Conservation (phyloP, 2,797 vertebrate species). For the Melanotaenia trifasciata region DNA sequence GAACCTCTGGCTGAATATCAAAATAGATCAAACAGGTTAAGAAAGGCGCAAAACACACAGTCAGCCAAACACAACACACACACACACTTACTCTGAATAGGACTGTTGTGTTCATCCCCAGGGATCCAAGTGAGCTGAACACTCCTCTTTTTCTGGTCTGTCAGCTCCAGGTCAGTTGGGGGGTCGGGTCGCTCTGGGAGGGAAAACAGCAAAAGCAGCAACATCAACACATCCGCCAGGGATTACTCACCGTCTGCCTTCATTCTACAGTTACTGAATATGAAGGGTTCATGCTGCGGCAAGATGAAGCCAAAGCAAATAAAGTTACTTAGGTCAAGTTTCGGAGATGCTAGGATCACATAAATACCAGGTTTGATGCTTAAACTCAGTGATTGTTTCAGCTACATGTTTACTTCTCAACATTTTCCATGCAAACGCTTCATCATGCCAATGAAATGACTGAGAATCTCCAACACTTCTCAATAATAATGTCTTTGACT, state of each 20-base stretch:
- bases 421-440: constrained; percentile 43
- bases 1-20: constrained; percentile 1
- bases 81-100: constrained; percentile 86
- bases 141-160: constrained; percentile 89
- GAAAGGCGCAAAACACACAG: neutral
- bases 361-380: neutral
- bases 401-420: constrained; percentile 12
- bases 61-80: neutral
- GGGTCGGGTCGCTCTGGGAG: constrained; percentile 90
- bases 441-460: constrained; percentile 62
- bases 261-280: constrained; percentile 6
- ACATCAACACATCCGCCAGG: constrained; percentile 27
- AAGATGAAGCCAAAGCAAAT: constrained; percentile 37
- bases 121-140: constrained; percentile 93
- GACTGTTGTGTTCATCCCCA: constrained; percentile 95
- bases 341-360: neutral
- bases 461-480: constrained; percentile 33
- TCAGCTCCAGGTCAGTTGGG: constrained; percentile 94
- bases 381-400: constrained; percentile 18
- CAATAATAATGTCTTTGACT: constrained; percentile 32
- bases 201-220: constrained; percentile 38
- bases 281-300: constrained; percentile 37
- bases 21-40: neutral
- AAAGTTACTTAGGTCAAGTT: neutral
- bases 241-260: constrained; percentile 13